These are phyloP conservation scores for Nemotelus pantherinus DNA, from an alignment of 2,888 invertebrate species.

Conservation along the genomic window DNA sequence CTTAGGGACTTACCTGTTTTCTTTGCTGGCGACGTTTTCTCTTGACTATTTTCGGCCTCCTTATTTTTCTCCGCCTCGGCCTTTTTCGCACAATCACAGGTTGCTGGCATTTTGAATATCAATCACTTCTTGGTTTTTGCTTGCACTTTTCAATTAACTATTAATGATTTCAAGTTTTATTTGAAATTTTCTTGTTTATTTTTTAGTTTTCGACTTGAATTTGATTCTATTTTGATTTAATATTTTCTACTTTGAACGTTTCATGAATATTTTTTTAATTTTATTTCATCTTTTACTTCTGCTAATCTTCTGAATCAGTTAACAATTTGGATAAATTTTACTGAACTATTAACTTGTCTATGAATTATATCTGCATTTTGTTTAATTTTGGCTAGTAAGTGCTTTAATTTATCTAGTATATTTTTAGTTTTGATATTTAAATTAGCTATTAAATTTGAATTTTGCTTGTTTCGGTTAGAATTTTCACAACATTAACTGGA, in stretches of 20 bases:
- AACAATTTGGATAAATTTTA: too few relatives aligned
- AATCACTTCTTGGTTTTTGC: neutral
- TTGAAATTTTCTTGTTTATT: neutral
- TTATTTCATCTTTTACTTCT: neutral
- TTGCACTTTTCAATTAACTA: slow-evolving; percentile 7
- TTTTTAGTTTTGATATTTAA: slow-evolving; percentile 22
- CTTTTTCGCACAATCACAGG: slow-evolving; percentile 38
- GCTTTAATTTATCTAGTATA: neutral
- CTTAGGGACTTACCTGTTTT: slow-evolving; percentile 61
- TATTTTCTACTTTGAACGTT: slow-evolving; percentile 14
- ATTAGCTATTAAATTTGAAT: slow-evolving; percentile 19
- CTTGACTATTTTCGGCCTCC: slow-evolving; percentile 10
- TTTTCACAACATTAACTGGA: slow-evolving; percentile 36
- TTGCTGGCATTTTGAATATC: slow-evolving; percentile 24
- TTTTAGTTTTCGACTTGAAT: neutral
- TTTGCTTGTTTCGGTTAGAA: slow-evolving; percentile 1
- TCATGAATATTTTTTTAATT: neutral
- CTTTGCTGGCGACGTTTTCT: slow-evolving; percentile 37
- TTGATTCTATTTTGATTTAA: slow-evolving; percentile 16
- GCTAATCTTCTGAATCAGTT: too few relatives aligned
- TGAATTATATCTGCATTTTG: too few relatives aligned
- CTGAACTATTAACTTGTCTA: too few relatives aligned
- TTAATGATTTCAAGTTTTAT: neutral
- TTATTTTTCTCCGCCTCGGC: slow-evolving; percentile 19
- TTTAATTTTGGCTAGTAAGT: too few relatives aligned